These are phyloP conservation scores for Luperina nickerlii DNA, from an alignment of 2,888 invertebrate genomes.

Conservation along the genomic window DNA sequence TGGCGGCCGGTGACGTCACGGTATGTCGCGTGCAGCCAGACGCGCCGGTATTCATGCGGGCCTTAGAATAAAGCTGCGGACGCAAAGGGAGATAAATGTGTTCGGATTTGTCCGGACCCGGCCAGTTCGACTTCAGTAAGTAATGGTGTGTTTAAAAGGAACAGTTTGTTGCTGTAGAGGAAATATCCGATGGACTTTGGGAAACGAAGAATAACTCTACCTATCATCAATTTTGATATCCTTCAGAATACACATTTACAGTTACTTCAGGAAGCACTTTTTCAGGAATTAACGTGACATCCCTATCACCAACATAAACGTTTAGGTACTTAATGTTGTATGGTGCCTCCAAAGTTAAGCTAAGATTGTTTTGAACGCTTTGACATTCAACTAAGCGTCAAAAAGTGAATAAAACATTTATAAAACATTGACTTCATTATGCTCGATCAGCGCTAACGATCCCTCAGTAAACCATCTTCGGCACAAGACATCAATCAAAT, in stretches of 20 bases:
- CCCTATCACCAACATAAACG: not conserved
- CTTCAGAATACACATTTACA: not conserved
- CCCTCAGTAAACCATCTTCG: not conserved
- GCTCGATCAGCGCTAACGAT: constrained; percentile 5
- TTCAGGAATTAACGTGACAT: not conserved
- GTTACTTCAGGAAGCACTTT: not conserved
- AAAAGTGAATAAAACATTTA: not conserved
- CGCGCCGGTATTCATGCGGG: constrained; percentile 71
- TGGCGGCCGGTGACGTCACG: constrained; percentile 72
- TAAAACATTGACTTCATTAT: not conserved
- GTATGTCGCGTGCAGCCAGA: constrained; percentile 69
- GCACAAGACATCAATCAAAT: constrained; percentile 43
- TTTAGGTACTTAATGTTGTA: not conserved
- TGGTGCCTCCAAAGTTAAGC: not conserved
- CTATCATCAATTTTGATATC: constrained; percentile 13
- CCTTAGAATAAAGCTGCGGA: constrained; percentile 65
- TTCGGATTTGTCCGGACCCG: constrained; percentile 58
- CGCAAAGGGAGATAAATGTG: constrained; percentile 65
- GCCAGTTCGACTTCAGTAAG: constrained; percentile 56
- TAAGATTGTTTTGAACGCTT: not conserved
- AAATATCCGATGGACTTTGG: constrained; percentile 27
- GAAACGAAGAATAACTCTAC: constrained; percentile 8
- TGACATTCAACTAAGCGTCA: not conserved
- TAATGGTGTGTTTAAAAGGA: constrained; percentile 57
- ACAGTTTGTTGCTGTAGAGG: constrained; percentile 45